phyloP scores from a whole-genome alignment of 2,797 vertebrate species.

The Meda fulgida region DNA sequence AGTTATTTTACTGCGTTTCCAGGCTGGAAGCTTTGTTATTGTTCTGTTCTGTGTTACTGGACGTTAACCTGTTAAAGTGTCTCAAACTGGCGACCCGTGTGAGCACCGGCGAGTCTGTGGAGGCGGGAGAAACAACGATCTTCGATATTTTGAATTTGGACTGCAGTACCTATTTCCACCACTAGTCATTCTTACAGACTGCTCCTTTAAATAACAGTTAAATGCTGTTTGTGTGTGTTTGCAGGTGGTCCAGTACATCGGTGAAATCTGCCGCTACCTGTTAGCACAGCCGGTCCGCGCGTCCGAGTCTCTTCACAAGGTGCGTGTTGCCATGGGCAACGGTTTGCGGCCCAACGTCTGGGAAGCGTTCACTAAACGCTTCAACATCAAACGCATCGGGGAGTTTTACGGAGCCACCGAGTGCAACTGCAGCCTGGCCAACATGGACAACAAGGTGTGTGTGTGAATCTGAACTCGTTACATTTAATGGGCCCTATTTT shows the following conservation, averaged over 20 bases:
- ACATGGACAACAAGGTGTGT: constrained; percentile 86
- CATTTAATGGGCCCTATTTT: background rate
- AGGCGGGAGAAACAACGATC: no score
- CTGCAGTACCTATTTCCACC: no score
- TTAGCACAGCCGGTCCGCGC: constrained; percentile 78
- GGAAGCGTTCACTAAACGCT: constrained; percentile 84
- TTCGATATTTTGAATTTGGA: no score
- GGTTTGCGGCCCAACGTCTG: constrained; percentile 84
- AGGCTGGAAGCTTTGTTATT: no score
- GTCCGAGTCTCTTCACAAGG: constrained; percentile 74
- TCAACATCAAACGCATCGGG: constrained; percentile 78
- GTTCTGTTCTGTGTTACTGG: no score
- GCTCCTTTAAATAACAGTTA: no score
- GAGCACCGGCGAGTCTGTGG: no score
- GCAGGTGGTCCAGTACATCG: constrained; percentile 89
- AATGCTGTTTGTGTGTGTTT: background rate
- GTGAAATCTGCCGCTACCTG: constrained; percentile 89
- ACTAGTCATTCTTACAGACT: no score
- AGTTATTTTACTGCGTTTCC: no score
- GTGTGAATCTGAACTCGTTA: background rate
- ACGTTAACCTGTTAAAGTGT: no score
- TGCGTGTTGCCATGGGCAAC: constrained; percentile 85
- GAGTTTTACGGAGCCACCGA: constrained; percentile 92
- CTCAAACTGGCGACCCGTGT: no score
- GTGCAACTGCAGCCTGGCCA: constrained; percentile 91